Percentiles rank a stretch among this genome's conserved stretches.
Evolutionary conservation across 2,113 vertebrate genomes (phyloP).

Genomic region (Pelobates fuscus): DNA sequence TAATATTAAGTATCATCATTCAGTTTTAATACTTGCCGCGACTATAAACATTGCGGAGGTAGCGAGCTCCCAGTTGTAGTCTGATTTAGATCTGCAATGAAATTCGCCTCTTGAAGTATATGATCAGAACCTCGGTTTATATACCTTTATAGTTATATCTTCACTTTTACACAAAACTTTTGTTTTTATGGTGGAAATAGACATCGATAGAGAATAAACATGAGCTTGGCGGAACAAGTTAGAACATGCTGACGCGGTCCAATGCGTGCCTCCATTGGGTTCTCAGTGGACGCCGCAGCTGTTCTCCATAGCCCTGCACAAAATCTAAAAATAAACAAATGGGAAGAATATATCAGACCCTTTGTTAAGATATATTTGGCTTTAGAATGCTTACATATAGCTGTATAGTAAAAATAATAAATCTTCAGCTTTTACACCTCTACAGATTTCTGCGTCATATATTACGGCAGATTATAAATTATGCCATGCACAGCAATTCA

Average conservation of each 20-base stretch:
- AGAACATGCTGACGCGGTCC: neutral
- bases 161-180: neutral
- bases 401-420: no score
- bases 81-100: conserved; percentile 20
- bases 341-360: no score
- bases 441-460: no score
- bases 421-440: no score
- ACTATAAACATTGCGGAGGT: neutral
- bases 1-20: neutral
- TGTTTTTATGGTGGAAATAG: neutral
- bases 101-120: neutral
- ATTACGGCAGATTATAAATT: no score
- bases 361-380: no score
- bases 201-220: neutral
- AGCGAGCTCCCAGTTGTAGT: neutral
- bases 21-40: neutral
- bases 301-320: no score
- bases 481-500: no score
- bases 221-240: neutral
- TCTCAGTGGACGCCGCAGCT: no score
- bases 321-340: no score
- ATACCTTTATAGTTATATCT: neutral
- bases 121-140: neutral
- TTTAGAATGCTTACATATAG: no score
- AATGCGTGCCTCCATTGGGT: no score